These are phyloP conservation scores for Willisornis vidua DNA, from an alignment of 2,113 vertebrate genomes.

Conservation along the genomic window DNA sequence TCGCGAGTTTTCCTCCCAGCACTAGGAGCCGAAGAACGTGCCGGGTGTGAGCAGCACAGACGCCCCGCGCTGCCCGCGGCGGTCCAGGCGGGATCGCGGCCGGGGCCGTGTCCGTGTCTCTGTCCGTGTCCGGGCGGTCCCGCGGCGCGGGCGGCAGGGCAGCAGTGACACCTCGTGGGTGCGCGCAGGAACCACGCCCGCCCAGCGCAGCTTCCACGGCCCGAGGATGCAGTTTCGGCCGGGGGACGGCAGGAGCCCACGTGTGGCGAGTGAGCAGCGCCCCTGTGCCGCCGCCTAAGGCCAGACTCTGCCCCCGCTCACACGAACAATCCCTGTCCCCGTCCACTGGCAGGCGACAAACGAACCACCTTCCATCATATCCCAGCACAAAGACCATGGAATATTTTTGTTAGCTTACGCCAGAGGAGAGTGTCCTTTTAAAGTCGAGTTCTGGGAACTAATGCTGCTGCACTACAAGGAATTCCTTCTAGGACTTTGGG, in stretches of 20 bases:
- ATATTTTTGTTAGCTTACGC: neutral
- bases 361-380: accelerated
- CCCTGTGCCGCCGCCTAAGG: neutral
- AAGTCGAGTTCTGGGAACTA: accelerated
- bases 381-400: accelerated
- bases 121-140: neutral
- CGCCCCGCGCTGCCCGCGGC: neutral
- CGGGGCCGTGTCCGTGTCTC: too few species aligned
- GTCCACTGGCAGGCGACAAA: neutral
- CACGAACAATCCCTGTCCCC: accelerated
- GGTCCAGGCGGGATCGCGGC: neutral
- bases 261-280: neutral
- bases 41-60: accelerated
- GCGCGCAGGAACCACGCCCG: neutral
- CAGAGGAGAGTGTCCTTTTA: accelerated
- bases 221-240: accelerated
- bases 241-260: accelerated
- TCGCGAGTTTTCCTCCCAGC: accelerated
- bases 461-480: accelerated
- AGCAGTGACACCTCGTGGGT: neutral
- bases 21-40: accelerated
- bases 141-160: neutral
- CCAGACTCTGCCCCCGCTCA: accelerated
- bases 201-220: too few species aligned
- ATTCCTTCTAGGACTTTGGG: neutral